Base-by-base conservation (phyloP, 1,140 invertebrate species). In the Lucilia sericata region DNA sequence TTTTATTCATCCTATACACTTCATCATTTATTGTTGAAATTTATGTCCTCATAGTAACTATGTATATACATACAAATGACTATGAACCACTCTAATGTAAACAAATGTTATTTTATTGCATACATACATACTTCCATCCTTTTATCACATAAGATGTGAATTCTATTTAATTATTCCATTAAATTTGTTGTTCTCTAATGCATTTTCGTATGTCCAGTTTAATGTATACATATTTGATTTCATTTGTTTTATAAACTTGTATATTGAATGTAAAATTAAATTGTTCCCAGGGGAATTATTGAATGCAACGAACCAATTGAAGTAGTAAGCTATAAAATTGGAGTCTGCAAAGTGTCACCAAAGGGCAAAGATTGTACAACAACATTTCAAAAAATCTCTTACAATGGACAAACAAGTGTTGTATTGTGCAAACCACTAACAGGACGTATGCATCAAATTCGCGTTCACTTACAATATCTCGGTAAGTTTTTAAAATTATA, bases 391-490 rank as follows among this genome's bases (percentile, higher is more conserved):
- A 94, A 96, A 88, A 91, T 99, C 12, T 97, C 96, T 82, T 96
- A 93, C 91, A 97, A 99, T 92, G 93, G 93, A 7, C 96, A 95
- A 87, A 96, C 97, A 0, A 99, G 97, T 88, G 96, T 99, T 30
- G 97, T 99, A 2, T 92, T 96, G 21, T 99, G 98, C 92, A 95
- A 95, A 87, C 98, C 98, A 0, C 95, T 96, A 87, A 99, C 98
- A 2, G 99, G 99, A 0, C 93, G 99, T 85, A 99, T 99, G 95
- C 99, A 99, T 92, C 99, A 99, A 92, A 99, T 99, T 85, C 93
- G 99, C 85, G 98, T 99, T n/a, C 99, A 99, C 92, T 94, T 99
- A 55, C 99, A 99, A 91, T 99, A 97, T 92, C 93, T 99, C 86
- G 98, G 96, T 96, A 92, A 91, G 82, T 75, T 42, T 42, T 42